Percentiles rank a stretch among this genome's conserved stretches.
phyloP scores from a whole-genome alignment of 2,888 invertebrate species.

The Tuberolachnus salignus region DNA sequence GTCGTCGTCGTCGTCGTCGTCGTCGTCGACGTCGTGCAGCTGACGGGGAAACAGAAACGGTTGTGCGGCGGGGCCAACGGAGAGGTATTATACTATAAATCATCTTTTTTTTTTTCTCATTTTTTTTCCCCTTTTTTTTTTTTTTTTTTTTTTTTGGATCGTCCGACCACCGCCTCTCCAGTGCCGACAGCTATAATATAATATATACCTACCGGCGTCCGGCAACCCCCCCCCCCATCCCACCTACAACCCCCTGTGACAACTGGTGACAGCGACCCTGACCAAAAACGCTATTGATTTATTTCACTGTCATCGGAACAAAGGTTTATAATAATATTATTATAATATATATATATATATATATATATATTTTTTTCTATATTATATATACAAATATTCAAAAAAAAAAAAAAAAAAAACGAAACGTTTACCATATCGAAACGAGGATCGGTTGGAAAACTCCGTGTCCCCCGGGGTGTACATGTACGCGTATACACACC shows the following conservation, averaged over 20 bases:
- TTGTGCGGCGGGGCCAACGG: neutral
- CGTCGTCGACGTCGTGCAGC: neutral
- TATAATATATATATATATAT: neutral
- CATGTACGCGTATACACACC: neutral
- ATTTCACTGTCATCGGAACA: conserved; percentile 31
- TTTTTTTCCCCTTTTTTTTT: no score
- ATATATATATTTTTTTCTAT: conserved; percentile 1
- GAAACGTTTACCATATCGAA: conserved; percentile 22
- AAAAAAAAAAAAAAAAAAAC: conserved; percentile 3
- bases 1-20: no score
- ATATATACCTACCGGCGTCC: neutral
- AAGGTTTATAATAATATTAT: neutral
- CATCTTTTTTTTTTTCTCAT: no score
- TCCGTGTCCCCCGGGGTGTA: neutral
- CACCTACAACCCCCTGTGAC: no score
- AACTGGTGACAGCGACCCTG: conserved; percentile 28
- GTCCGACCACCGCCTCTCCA: neutral
- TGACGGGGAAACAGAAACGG: neutral
- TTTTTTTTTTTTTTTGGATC: no score
- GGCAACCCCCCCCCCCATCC: no score
- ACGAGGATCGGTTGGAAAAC: conserved; percentile 12
- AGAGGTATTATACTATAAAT: conserved; percentile 16
- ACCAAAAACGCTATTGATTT: conserved; percentile 41
- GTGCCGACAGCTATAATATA: neutral
- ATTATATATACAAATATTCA: no score